Conservation (phyloP, 1,140 invertebrate species). For the Drosophila yakuba region DNA sequence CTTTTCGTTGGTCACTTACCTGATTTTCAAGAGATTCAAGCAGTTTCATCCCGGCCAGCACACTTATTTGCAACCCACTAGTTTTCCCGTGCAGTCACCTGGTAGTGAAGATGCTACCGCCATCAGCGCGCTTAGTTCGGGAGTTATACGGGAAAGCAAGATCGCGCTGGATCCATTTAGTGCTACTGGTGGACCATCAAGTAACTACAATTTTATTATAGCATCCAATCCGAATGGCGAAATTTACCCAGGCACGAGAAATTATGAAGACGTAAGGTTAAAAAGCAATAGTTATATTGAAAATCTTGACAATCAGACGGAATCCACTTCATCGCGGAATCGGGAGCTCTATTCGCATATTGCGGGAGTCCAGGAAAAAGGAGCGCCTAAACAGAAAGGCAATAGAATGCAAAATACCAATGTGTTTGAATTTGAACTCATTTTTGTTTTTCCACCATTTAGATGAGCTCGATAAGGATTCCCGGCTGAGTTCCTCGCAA, state of each 20-base stretch:
- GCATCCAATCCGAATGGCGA: neutral
- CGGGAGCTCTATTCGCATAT: too few relatives aligned
- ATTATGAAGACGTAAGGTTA: constrained; percentile 1
- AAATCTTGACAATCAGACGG: constrained; percentile 17
- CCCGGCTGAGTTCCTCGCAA: constrained; percentile 8
- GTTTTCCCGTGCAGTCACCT: constrained; percentile 28
- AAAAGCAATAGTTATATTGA: constrained; percentile 15
- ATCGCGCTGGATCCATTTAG: constrained; percentile 14
- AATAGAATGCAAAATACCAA: neutral
- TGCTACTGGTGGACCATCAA: neutral
- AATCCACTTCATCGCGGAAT: neutral
- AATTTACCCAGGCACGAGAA: neutral
- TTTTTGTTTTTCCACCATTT: neutral
- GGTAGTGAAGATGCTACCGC: neutral
- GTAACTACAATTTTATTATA: constrained; percentile 11
- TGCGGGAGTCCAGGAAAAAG: neutral
- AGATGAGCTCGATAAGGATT: constrained; percentile 49
- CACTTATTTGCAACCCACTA: constrained; percentile 29
- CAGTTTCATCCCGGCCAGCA: constrained; percentile 33
- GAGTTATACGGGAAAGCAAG: constrained; percentile 26
- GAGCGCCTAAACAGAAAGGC: constrained; percentile 16
- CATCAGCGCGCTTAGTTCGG: constrained; percentile 9
- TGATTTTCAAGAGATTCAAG: constrained; percentile 66
- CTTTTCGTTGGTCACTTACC: constrained; percentile 58
- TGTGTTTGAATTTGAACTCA: neutral